Percentiles rank a stretch among this genome's conserved stretches.
These are phyloP conservation scores for Endomychus coccineus DNA, from an alignment of 2,888 invertebrate species.

Conservation along the genomic window DNA sequence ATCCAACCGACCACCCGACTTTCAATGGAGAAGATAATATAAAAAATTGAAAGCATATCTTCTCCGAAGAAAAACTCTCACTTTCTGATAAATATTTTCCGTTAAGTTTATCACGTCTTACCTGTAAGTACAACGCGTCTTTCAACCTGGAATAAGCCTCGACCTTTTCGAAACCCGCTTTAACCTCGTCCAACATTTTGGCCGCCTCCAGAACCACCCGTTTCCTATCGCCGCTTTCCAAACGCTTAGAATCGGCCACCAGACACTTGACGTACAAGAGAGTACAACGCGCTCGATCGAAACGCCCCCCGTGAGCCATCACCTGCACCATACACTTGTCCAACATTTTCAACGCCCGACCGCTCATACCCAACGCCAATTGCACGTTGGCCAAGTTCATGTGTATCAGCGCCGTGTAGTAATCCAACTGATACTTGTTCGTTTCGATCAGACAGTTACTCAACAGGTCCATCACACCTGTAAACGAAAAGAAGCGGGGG, in stretches of 20 bases:
- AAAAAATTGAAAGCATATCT: too few relatives aligned
- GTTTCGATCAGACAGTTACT: slow-evolving; percentile 69
- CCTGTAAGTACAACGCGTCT: slow-evolving; percentile 65
- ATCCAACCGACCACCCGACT: too few relatives aligned
- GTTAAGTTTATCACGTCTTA: slow-evolving; percentile 27
- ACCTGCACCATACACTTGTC: slow-evolving; percentile 49
- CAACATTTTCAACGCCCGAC: slow-evolving; percentile 65
- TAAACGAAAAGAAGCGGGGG: slow-evolving; percentile 25
- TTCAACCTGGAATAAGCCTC: slow-evolving; percentile 71
- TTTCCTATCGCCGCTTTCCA: slow-evolving; percentile 44
- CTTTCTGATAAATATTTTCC: neutral
- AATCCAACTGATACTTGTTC: slow-evolving; percentile 67
- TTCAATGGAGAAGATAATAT: too few relatives aligned
- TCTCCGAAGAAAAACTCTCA: too few relatives aligned
- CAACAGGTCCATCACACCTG: slow-evolving; percentile 49
- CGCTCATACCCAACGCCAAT: slow-evolving; percentile 66
- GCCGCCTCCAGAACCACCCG: slow-evolving; percentile 51
- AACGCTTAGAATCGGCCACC: slow-evolving; percentile 54
- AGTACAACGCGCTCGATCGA: slow-evolving; percentile 70
- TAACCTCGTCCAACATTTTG: slow-evolving; percentile 58
- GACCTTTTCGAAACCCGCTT: slow-evolving; percentile 62
- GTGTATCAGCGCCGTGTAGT: slow-evolving; percentile 65
- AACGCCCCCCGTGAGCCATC: slow-evolving; percentile 74
- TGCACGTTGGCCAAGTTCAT: slow-evolving; percentile 75
- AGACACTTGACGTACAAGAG: slow-evolving; percentile 73